These are phyloP conservation scores for Gonioctena quinquepunctata DNA, from an alignment of 1,140 invertebrate genomes.

Conservation along the genomic window DNA sequence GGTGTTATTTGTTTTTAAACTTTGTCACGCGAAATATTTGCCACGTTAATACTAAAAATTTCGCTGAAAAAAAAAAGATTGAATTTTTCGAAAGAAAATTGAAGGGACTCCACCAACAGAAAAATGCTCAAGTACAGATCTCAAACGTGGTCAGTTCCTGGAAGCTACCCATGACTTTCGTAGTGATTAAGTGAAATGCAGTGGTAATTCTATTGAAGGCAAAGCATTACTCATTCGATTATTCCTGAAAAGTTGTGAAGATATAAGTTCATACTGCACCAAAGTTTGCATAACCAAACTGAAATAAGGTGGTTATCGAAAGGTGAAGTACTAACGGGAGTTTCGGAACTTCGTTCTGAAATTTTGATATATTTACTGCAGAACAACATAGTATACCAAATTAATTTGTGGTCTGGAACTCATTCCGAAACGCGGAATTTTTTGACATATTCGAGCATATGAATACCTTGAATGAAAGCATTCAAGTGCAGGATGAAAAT, in stretches of 20 bases:
- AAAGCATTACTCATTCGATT: slow-evolving; percentile 36
- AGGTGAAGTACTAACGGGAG: background rate
- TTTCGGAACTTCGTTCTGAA: background rate
- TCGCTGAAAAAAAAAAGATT: background rate
- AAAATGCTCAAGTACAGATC: background rate
- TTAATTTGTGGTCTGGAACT: slow-evolving; percentile 20
- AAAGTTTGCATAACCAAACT: slow-evolving; percentile 14
- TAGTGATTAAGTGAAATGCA: slow-evolving; percentile 28
- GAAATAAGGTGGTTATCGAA: slow-evolving; percentile 1
- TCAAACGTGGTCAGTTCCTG: slow-evolving; percentile 20
- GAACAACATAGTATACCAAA: background rate
- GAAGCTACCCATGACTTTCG: slow-evolving; percentile 23
- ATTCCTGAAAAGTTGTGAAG: slow-evolving; percentile 40
- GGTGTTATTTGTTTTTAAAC: background rate
- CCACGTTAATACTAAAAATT: no score
- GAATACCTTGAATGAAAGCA: slow-evolving; percentile 18
- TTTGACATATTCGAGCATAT: slow-evolving; percentile 13
- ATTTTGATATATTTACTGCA: background rate
- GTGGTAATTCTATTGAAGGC: slow-evolving; percentile 36
- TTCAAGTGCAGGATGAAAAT: slow-evolving; percentile 5
- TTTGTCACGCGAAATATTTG: no score
- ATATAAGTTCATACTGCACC: slow-evolving; percentile 30
- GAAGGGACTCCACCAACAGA: background rate
- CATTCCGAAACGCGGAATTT: background rate
- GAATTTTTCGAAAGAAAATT: slow-evolving; percentile 4